Conservation (phyloP, 2,888 invertebrate species). For the Microchrysa polita region DNA sequence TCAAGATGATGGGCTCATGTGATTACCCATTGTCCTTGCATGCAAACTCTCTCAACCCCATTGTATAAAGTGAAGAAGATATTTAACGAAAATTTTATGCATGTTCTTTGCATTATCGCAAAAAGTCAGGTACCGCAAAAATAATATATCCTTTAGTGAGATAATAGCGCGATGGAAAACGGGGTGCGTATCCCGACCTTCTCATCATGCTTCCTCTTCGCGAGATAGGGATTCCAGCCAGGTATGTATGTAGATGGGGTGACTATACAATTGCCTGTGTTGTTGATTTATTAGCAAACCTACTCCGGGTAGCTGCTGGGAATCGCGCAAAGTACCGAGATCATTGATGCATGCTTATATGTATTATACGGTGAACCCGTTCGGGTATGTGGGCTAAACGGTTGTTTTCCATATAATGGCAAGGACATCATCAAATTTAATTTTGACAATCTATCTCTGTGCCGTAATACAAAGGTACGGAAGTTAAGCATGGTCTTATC, state of each 20-base stretch:
- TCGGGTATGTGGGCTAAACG: too few relatives aligned
- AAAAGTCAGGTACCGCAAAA: conserved; percentile 49
- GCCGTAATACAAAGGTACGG: not conserved
- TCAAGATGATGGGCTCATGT: conserved; percentile 50
- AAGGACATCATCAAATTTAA: too few relatives aligned
- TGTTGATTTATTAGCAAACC: conserved; percentile 47
- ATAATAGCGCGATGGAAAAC: conserved; percentile 20
- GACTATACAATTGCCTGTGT: conserved; percentile 32
- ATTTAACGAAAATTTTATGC: conserved; percentile 51
- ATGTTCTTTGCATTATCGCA: conserved; percentile 48
- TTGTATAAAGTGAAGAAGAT: conserved; percentile 40
- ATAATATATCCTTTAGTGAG: conserved; percentile 24
- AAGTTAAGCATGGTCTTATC: too few relatives aligned
- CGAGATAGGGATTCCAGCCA: conserved; percentile 28
- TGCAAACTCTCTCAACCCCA: conserved; percentile 36
- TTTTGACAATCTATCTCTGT: too few relatives aligned
- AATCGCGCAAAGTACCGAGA: conserved; percentile 8
- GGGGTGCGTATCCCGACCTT: conserved; percentile 7
- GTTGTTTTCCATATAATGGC: too few relatives aligned
- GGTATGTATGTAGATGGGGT: conserved; percentile 10
- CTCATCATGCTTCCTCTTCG: not conserved
- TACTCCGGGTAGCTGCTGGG: conserved; percentile 13
- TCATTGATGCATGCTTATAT: not conserved
- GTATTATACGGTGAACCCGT: too few relatives aligned
- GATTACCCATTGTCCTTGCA: conserved; percentile 49